These are phyloP conservation scores for Albula glossodonta DNA, from an alignment of 2,113 vertebrate species.

Conservation along the genomic window DNA sequence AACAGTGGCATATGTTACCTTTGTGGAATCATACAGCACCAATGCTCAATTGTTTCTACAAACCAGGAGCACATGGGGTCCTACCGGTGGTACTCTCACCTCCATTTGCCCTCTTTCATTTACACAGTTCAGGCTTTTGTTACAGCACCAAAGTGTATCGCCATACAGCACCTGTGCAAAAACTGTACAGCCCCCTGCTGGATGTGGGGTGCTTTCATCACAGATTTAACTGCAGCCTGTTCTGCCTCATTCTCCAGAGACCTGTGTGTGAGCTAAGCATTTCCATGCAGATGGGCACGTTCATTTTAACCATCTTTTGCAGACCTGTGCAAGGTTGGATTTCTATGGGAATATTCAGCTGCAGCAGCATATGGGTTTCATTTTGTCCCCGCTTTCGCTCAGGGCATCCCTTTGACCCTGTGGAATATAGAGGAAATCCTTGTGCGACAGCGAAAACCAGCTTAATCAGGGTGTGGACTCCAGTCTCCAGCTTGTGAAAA, in stretches of 20 bases:
- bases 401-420: not conserved
- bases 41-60: not conserved
- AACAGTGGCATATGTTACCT: constrained; percentile 44
- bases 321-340: not conserved
- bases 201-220: not conserved
- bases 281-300: not conserved
- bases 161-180: not conserved
- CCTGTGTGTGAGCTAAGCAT: not conserved
- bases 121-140: not conserved
- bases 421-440: not conserved
- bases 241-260: not conserved
- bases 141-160: not conserved
- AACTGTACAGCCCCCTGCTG: not conserved
- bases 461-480: not conserved
- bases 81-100: not conserved
- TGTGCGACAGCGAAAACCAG: not conserved
- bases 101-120: not conserved
- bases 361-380: not conserved
- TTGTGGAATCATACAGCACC: not conserved
- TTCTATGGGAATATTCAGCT: not conserved
- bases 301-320: not conserved
- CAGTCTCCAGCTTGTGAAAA: not conserved
- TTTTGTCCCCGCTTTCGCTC: not conserved
- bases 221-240: not conserved
- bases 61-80: not conserved